These are phyloP conservation scores for Drosophila pseudotalamancana DNA, from an alignment of 2,888 invertebrate genomes.

Conservation along the genomic window DNA sequence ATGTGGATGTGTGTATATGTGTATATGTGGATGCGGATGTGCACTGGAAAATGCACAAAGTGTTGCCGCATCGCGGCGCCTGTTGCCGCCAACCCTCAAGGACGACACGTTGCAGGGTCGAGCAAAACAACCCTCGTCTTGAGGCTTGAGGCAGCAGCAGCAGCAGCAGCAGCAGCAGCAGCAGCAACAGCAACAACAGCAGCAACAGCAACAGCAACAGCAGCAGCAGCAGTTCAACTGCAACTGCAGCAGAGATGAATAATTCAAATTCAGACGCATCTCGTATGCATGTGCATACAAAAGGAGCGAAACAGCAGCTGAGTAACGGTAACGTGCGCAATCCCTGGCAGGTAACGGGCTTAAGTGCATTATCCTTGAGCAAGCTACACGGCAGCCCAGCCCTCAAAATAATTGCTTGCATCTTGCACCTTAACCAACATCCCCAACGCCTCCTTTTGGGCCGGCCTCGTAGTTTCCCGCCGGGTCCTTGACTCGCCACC, in stretches of 20 bases:
- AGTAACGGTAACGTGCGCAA: slow-evolving; percentile 34
- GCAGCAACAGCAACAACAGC: slow-evolving; percentile 12
- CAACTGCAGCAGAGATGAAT: slow-evolving; percentile 58
- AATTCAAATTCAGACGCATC: slow-evolving; percentile 55
- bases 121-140: slow-evolving; percentile 57
- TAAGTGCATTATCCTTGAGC: slow-evolving; percentile 63
- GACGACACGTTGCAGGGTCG: slow-evolving; percentile 26
- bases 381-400: slow-evolving; percentile 21
- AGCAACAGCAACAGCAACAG: slow-evolving; percentile 24
- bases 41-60: slow-evolving; percentile 64
- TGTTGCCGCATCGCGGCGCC: slow-evolving; percentile 40
- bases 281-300: slow-evolving; percentile 36
- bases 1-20: slow-evolving; percentile 25
- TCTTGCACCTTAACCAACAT: slow-evolving; percentile 11
- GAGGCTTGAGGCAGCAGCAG: slow-evolving; percentile 25
- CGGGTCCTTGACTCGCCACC: slow-evolving; percentile 38
- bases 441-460: background rate
- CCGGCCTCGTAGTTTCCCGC: background rate
- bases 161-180: slow-evolving; percentile 35
- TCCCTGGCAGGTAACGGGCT: slow-evolving; percentile 27
- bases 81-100: slow-evolving; percentile 70
- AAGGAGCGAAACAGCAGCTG: slow-evolving; percentile 11
- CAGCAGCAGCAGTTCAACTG: slow-evolving; percentile 16
- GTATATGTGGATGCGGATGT: slow-evolving; percentile 30
- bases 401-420: slow-evolving; percentile 50